phyloP scores from a whole-genome alignment of 35 echinoderm and acorn worm genomes.

The Ptychodera flava region DNA sequence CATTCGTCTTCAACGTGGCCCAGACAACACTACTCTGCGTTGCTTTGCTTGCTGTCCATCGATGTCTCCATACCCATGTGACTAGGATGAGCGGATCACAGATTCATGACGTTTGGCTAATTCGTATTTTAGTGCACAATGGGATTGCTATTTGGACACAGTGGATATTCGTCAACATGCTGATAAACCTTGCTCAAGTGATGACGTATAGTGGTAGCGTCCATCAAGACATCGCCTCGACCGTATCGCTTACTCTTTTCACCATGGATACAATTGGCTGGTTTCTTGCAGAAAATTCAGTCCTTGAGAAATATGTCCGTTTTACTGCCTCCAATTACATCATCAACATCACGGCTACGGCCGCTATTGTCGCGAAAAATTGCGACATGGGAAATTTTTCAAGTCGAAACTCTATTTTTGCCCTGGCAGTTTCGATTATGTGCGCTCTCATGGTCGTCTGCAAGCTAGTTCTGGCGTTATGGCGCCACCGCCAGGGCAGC shows the following conservation, averaged over 20 bases:
- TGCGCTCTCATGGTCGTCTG: neutral
- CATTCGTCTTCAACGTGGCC: neutral
- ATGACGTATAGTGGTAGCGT: neutral
- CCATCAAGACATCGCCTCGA: neutral
- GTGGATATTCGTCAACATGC: neutral
- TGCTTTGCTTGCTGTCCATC: neutral
- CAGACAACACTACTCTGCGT: neutral
- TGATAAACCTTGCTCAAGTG: neutral
- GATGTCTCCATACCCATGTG: neutral
- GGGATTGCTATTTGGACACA: neutral
- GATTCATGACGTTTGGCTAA: neutral
- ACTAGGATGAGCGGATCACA: neutral
- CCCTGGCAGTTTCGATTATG: neutral
- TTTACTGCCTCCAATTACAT: neutral
- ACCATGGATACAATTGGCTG: neutral
- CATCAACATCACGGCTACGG: neutral
- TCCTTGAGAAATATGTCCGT: neutral
- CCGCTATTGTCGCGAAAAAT: neutral
- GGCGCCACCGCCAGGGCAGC: too few relatives aligned
- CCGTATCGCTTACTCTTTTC: neutral
- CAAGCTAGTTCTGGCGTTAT: too few relatives aligned
- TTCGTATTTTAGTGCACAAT: neutral
- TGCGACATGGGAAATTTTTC: neutral
- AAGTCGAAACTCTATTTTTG: neutral
- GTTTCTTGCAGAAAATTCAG: neutral